phyloP scores from a whole-genome alignment of 2,797 vertebrate species.

The Silurus lanzhouensis region DNA sequence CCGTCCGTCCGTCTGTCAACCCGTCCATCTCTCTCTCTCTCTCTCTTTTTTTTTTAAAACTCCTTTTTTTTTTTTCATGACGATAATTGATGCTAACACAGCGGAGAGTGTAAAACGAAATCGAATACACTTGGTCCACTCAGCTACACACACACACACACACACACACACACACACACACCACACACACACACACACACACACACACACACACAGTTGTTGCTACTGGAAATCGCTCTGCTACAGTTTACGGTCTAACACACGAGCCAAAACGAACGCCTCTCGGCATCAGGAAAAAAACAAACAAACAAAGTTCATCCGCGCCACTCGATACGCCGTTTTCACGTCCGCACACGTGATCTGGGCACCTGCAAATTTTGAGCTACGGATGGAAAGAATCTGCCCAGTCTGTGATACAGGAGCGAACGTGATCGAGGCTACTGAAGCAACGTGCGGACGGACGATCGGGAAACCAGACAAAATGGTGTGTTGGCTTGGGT shows the following conservation, averaged over 20 bases:
- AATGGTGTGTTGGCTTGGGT: too few species aligned
- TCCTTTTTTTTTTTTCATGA: not conserved
- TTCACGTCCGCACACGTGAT: not conserved
- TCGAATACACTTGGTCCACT: not conserved
- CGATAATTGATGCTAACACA: not conserved
- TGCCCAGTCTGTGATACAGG: too few species aligned
- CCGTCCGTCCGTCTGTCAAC: not conserved
- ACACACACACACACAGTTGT: not conserved
- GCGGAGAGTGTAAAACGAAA: not conserved
- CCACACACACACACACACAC: too few species aligned
- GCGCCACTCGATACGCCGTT: not conserved
- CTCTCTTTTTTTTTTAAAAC: not conserved
- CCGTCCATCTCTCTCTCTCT: conserved; percentile 28
- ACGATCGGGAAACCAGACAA: too few species aligned
- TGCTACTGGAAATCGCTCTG: conserved; percentile 25
- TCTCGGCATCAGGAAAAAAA: too few species aligned
- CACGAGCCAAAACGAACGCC: not conserved
- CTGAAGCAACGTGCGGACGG: too few species aligned
- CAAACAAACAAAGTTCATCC: not conserved
- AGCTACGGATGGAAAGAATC: too few species aligned
- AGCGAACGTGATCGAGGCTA: too few species aligned
- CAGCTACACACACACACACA: not conserved
- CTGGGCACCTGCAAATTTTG: too few species aligned
- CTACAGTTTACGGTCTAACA: conserved; percentile 25
- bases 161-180: not conserved